Evolutionary conservation across 2,888 invertebrate species (phyloP).

Genomic region (Strigamia maritima): DNA sequence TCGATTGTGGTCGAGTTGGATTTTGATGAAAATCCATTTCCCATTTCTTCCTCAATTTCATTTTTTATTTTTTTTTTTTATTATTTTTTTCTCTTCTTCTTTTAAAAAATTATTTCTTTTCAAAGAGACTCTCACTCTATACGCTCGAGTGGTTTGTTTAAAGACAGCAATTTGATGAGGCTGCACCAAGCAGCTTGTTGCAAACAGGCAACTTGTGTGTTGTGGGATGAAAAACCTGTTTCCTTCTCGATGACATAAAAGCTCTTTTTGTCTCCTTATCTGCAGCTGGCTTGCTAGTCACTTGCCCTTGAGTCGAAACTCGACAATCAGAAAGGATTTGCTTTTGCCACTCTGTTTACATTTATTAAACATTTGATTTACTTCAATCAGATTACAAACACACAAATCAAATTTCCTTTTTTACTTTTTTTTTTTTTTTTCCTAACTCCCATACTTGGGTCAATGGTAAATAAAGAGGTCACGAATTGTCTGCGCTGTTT

Average conservation of each 20-base stretch:
- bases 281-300: constrained; percentile 11
- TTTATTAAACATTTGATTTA: constrained; percentile 15
- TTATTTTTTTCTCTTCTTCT: too few relatives aligned
- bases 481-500: not conserved
- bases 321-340: not conserved
- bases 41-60: not conserved
- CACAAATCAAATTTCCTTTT: not conserved
- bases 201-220: constrained; percentile 22
- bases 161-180: constrained; percentile 16
- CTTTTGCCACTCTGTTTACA: constrained; percentile 18
- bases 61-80: not conserved
- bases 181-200: not conserved
- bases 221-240: constrained; percentile 15
- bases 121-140: not conserved
- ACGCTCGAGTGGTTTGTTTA: not conserved
- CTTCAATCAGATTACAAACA: not conserved
- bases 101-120: not conserved
- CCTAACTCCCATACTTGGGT: not conserved
- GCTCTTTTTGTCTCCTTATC: constrained; percentile 23
- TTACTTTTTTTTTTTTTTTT: not conserved
- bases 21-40: constrained; percentile 15
- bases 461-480: constrained; percentile 16
- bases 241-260: constrained; percentile 23
- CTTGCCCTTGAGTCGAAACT: not conserved
- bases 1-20: constrained; percentile 15